Conservation (phyloP, 2,888 invertebrate species). For the Heliconius cydno region DNA sequence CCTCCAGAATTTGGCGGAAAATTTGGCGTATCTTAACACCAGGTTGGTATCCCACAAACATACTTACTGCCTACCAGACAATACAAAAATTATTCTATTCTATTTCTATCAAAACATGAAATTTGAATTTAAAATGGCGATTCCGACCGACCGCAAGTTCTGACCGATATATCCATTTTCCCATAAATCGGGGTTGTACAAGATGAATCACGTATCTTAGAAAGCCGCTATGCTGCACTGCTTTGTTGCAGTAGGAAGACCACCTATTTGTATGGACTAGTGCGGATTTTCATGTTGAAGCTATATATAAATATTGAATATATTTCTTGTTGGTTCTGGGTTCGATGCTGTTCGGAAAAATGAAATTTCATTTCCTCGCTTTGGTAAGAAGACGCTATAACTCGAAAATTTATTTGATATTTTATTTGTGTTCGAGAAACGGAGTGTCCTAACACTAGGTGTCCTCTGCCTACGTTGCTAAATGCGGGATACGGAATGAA, state of each 20-base stretch:
- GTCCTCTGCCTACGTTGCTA: background rate
- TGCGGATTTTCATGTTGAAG: background rate
- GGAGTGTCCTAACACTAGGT: background rate
- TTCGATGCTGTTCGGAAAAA: background rate
- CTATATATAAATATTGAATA: background rate
- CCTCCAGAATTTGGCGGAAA: no score
- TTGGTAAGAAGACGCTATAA: background rate
- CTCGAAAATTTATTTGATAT: no score
- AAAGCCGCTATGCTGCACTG: slow-evolving; percentile 50
- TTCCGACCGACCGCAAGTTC: slow-evolving; percentile 29
- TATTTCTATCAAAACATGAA: background rate
- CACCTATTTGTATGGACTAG: slow-evolving; percentile 17
- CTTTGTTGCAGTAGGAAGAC: slow-evolving; percentile 28
- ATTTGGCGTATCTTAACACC: no score
- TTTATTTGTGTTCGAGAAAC: background rate
- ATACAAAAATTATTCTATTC: no score
- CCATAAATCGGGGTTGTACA: slow-evolving; percentile 49
- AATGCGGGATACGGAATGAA: background rate
- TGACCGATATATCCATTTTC: slow-evolving; percentile 38
- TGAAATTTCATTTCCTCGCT: background rate
- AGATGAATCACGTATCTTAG: slow-evolving; percentile 74
- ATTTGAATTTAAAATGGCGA: slow-evolving; percentile 24
- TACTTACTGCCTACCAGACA: no score
- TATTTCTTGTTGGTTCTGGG: background rate
- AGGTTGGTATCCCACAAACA: no score